Conservation (phyloP, 1,140 invertebrate species). For the Sycobia sp. region DNA sequence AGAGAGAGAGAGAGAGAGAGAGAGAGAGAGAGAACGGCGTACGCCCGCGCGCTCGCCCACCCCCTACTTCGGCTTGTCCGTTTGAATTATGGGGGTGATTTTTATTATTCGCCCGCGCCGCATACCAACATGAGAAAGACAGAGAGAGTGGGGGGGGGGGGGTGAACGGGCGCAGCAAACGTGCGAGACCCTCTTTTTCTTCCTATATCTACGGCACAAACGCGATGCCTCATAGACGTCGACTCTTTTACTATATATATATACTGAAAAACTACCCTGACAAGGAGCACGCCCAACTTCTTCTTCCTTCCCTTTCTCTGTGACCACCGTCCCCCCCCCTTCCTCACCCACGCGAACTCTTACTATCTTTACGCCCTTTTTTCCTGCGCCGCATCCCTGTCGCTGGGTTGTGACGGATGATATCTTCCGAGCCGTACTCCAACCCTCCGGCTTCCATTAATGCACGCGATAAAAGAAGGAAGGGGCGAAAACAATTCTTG, state of each 20-base stretch:
- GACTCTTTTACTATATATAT: no score
- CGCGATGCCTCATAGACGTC: slow-evolving; percentile 44
- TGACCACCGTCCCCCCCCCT: no score
- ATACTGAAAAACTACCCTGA: no score
- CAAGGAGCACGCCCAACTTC: slow-evolving; percentile 28
- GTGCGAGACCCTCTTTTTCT: slow-evolving; percentile 40
- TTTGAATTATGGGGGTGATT: slow-evolving; percentile 60
- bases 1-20: no score
- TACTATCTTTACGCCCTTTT: no score
- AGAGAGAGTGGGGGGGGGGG: slow-evolving; percentile 1
- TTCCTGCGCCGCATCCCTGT: not conserved
- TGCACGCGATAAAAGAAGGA: slow-evolving; percentile 32
- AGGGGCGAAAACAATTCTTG: slow-evolving; percentile 36
- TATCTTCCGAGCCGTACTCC: slow-evolving; percentile 26
- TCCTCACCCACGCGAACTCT: no score
- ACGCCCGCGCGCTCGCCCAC: slow-evolving; percentile 44
- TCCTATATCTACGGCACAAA: slow-evolving; percentile 21
- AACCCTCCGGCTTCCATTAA: slow-evolving; percentile 30
- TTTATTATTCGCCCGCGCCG: slow-evolving; percentile 57
- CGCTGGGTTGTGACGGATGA: slow-evolving; percentile 9
- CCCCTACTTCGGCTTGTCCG: slow-evolving; percentile 50
- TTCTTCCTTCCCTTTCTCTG: slow-evolving; percentile 5
- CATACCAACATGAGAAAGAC: no score
- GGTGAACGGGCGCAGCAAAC: slow-evolving; percentile 5
- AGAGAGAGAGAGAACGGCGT: no score